Evolutionary conservation across 1,140 invertebrate genomes (phyloP).

Genomic region (Whitmania pigra): DNA sequence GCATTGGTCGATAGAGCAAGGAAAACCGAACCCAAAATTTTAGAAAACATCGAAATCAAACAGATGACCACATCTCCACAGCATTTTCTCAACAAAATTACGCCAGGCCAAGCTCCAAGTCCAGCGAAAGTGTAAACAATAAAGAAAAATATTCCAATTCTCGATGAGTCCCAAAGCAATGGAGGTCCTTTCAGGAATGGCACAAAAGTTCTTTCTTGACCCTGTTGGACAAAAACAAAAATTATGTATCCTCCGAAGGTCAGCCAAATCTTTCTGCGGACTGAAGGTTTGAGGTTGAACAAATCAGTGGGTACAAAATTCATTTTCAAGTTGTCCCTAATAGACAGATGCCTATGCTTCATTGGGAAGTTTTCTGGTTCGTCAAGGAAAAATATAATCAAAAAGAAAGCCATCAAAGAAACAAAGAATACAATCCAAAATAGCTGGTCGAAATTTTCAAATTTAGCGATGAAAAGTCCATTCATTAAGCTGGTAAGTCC

Average conservation of each 20-base stretch:
- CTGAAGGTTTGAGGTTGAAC: not conserved
- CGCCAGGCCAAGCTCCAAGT: conserved; percentile 23
- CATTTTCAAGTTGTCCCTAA: not conserved
- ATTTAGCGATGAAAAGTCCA: conserved; percentile 19
- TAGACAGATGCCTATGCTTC: conserved; percentile 14
- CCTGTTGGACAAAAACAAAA: conserved; percentile 13
- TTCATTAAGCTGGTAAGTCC: conserved; percentile 19
- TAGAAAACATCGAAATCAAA: conserved; percentile 21
- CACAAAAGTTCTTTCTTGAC: conserved; percentile 25
- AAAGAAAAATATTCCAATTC: conserved; percentile 24
- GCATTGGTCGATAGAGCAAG: conserved; percentile 16
- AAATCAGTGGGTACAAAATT: not conserved
- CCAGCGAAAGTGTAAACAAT: conserved; percentile 21
- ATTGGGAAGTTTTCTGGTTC: conserved; percentile 21
- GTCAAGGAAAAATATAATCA: conserved; percentile 20
- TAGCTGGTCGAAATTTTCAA: conserved; percentile 20
- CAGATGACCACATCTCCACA: conserved; percentile 20
- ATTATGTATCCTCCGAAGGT: conserved; percentile 21
- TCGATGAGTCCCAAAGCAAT: conserved; percentile 17
- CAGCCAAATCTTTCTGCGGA: conserved; percentile 23
- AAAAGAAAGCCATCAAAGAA: conserved; percentile 20
- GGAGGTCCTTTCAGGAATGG: conserved; percentile 23
- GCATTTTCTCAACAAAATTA: conserved; percentile 16
- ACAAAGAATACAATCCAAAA: conserved; percentile 23
- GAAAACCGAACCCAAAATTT: conserved; percentile 22